Percentiles rank a stretch among this genome's conserved stretches.
phyloP scores from a whole-genome alignment of 2,113 vertebrate species.

The Calyptommatus sinebrachiatus region DNA sequence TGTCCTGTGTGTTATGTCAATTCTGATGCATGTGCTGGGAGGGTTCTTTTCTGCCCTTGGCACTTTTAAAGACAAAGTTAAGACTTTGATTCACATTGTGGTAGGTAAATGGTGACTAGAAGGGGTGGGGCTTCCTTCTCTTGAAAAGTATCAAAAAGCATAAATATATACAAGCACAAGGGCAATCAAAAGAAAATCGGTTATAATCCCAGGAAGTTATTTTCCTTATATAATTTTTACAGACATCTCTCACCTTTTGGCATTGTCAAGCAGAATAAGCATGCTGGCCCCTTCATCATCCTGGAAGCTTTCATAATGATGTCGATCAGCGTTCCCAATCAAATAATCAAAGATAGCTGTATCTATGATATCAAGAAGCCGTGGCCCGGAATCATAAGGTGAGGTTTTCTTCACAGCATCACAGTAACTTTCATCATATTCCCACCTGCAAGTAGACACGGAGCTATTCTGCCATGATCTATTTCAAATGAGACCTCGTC shows the following conservation, averaged over 20 bases:
- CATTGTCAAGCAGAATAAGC: conserved; percentile 97
- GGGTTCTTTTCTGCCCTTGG: too few species aligned
- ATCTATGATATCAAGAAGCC: conserved; percentile 94
- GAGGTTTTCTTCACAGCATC: conserved; percentile 97
- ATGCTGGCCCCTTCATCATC: conserved; percentile 96
- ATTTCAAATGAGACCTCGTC: too few species aligned
- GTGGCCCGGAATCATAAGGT: conserved; percentile 91
- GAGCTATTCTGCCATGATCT: not conserved
- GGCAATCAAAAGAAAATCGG: not conserved
- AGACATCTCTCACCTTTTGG: conserved; percentile 82
- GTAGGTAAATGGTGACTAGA: too few species aligned
- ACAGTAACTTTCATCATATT: conserved; percentile 97
- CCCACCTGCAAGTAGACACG: conserved; percentile 79
- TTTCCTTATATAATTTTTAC: not conserved
- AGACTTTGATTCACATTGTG: too few species aligned
- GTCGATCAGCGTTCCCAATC: conserved; percentile 95
- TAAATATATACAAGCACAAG: not conserved
- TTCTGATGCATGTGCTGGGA: too few species aligned
- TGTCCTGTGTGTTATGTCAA: too few species aligned
- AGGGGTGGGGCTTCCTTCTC: too few species aligned
- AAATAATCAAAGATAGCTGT: conserved; percentile 94
- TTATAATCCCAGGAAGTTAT: not conserved
- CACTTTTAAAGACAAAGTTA: too few species aligned
- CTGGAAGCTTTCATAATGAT: conserved; percentile 98
- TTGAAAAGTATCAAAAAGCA: not conserved